These are phyloP conservation scores for Pipistrellus nathusii DNA, from an alignment of 2,797 vertebrate genomes.

Conservation along the genomic window DNA sequence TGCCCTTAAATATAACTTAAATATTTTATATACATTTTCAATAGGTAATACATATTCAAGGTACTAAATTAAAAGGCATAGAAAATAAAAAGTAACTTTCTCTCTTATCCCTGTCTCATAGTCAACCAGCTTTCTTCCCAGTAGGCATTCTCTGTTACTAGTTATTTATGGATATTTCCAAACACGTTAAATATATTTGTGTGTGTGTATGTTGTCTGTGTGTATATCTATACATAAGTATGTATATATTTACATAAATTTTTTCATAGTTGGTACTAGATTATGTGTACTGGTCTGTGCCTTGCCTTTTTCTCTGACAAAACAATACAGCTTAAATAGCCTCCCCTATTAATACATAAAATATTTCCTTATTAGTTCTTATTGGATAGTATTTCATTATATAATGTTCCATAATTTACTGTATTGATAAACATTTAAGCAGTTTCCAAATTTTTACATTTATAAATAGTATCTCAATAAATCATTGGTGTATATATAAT, in stretches of 20 bases:
- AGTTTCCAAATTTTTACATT: background rate
- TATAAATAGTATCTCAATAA: slow-evolving; percentile 2
- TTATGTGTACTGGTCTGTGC: background rate
- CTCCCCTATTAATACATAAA: background rate
- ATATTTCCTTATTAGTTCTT: background rate
- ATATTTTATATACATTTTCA: slow-evolving; percentile 49
- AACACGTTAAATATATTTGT: background rate
- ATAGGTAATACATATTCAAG: background rate
- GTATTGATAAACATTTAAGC: background rate
- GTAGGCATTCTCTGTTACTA: background rate
- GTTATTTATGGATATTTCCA: background rate
- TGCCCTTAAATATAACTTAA: slow-evolving; percentile 9
- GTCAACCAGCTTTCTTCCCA: background rate
- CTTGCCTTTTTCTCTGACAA: background rate
- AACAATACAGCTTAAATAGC: background rate
- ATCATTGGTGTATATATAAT: background rate
- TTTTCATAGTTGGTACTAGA: background rate
- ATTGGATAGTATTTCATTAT: background rate
- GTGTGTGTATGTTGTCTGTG: background rate
- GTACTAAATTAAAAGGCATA: slow-evolving; percentile 2
- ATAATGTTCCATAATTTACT: background rate
- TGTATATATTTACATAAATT: background rate
- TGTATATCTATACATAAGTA: background rate
- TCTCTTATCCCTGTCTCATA: background rate
- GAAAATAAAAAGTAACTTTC: background rate